Evolutionary conservation across 2,113 vertebrate genomes (phyloP).

Genomic region (Empidonax alnorum): DNA sequence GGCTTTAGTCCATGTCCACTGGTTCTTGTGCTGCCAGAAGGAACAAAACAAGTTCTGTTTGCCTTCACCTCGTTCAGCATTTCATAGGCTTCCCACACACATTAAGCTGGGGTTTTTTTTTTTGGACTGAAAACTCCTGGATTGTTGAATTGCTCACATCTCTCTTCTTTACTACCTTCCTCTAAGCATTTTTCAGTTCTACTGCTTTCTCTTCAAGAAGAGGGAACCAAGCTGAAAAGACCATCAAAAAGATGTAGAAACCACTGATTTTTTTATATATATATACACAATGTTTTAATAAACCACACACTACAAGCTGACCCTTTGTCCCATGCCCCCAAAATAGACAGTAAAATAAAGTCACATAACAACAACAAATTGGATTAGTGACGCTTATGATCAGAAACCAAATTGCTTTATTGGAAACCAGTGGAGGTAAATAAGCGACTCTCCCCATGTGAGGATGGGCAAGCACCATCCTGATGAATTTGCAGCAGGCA

Average conservation of each 20-base stretch:
- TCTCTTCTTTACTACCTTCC: neutral
- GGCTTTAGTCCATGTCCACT: neutral
- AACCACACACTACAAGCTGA: neutral
- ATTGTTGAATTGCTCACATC: neutral
- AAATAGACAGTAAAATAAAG: neutral
- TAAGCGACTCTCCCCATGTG: neutral
- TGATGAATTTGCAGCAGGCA: neutral
- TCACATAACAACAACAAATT: neutral
- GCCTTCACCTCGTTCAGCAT: neutral
- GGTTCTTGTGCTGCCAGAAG: neutral
- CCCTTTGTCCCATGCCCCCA: neutral
- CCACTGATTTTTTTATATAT: neutral
- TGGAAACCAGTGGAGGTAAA: neutral
- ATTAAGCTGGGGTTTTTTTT: neutral
- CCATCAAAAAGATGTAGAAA: neutral
- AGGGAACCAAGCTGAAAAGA: neutral
- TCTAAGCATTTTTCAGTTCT: neutral
- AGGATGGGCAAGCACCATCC: neutral
- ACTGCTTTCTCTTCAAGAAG: neutral
- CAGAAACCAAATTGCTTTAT: neutral
- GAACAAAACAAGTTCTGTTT: neutral
- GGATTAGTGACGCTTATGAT: neutral
- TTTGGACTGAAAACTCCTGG: neutral
- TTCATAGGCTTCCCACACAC: neutral
- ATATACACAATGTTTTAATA: neutral